phyloP scores from a whole-genome alignment of 2,888 invertebrate species.

The Cantharis flavilabris region DNA sequence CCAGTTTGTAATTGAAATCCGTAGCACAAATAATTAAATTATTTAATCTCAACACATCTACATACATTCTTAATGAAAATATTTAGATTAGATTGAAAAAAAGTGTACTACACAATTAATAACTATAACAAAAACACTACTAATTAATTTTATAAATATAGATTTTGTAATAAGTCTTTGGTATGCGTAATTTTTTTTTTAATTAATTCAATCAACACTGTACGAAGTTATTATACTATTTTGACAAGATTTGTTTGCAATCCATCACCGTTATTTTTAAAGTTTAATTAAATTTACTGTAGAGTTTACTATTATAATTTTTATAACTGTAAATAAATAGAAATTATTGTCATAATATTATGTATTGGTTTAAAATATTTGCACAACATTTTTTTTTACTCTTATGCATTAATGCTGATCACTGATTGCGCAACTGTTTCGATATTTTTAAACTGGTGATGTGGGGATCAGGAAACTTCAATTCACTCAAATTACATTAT shows the following conservation, averaged over 20 bases:
- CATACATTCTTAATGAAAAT: neutral
- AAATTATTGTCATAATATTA: neutral
- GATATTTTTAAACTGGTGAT: neutral
- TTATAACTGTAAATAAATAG: neutral
- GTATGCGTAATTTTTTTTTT: neutral
- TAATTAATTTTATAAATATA: neutral
- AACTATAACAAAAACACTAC: neutral
- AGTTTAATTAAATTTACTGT: neutral
- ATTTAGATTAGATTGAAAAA: neutral
- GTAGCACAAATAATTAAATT: neutral
- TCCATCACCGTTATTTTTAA: neutral
- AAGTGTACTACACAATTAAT: neutral
- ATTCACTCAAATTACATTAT: too few relatives aligned
- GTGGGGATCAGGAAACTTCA: neutral
- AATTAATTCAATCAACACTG: neutral
- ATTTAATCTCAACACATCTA: neutral
- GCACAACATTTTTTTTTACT: neutral
- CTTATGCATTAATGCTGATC: neutral
- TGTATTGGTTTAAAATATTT: neutral
- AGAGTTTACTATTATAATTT: neutral
- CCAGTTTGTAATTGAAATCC: conserved; percentile 1
- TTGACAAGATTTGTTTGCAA: neutral
- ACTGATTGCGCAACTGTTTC: neutral
- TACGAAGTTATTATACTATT: neutral
- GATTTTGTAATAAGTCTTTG: neutral